Conservation (phyloP, 1,140 invertebrate genomes). For the Thaumatotibia leucotreta region DNA sequence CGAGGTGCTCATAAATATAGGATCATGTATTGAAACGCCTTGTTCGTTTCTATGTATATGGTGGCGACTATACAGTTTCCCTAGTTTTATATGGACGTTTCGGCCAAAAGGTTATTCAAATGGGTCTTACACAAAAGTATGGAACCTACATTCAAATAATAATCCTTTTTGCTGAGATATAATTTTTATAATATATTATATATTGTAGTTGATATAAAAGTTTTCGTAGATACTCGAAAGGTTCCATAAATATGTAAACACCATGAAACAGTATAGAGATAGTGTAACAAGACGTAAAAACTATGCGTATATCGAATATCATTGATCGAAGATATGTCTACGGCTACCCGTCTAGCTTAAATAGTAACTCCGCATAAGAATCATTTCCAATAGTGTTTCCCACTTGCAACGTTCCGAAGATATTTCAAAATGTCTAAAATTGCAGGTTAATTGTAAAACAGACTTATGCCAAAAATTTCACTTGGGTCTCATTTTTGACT, state of each 20-base stretch:
- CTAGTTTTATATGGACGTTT: background rate
- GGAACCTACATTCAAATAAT: background rate
- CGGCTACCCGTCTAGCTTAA: background rate
- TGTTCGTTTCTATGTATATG: too few relatives aligned
- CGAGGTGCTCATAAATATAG: too few relatives aligned
- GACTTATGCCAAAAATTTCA: too few relatives aligned
- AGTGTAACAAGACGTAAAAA: background rate
- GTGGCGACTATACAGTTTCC: too few relatives aligned
- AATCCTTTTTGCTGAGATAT: too few relatives aligned
- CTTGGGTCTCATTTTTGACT: too few relatives aligned
- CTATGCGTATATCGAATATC: constrained; percentile 1
- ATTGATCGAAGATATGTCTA: constrained; percentile 10
- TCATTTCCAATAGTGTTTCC: background rate
- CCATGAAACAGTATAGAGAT: background rate
- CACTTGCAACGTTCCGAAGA: background rate
- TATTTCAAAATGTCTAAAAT: background rate
- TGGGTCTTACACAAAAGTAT: background rate
- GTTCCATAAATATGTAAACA: background rate
- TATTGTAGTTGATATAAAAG: too few relatives aligned
- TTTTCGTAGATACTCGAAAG: background rate
- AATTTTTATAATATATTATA: too few relatives aligned
- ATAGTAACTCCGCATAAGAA: constrained; percentile 10
- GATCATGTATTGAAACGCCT: too few relatives aligned
- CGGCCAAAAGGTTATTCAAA: background rate
- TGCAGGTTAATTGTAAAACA: background rate